phyloP scores from a whole-genome alignment of 2,888 invertebrate species.

The Plemyria rubiginata region DNA sequence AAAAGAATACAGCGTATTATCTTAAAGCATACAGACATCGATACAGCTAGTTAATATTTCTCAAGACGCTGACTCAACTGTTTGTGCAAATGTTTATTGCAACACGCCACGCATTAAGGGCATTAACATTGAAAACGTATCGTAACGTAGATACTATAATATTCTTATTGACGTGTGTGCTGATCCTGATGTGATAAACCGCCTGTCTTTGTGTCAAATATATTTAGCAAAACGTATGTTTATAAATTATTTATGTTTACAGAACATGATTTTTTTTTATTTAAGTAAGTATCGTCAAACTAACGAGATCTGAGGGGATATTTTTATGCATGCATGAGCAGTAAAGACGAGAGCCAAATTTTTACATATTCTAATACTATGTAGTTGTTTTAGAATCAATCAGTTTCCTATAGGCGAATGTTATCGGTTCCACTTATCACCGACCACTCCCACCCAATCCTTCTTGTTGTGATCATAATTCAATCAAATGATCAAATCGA shows the following conservation, averaged over 20 bases:
- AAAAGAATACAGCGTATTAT: background rate
- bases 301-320: no score
- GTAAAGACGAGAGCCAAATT: no score
- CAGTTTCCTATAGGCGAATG: background rate
- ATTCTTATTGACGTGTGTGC: conserved; percentile 10
- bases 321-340: background rate
- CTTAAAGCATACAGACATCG: conserved; percentile 13
- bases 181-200: conserved; percentile 22
- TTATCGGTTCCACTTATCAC: conserved; percentile 14
- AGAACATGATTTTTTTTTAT: no score
- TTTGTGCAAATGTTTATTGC: conserved; percentile 38
- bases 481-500: conserved; percentile 43
- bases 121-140: conserved; percentile 38
- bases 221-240: background rate
- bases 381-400: background rate
- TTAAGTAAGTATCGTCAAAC: no score
- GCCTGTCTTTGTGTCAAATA: background rate
- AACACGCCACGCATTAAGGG: conserved; percentile 34
- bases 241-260: no score
- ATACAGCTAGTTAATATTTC: conserved; percentile 40
- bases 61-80: conserved; percentile 42
- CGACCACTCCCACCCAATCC: conserved; percentile 8
- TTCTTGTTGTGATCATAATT: conserved; percentile 35
- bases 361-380: background rate
- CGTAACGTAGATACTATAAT: conserved; percentile 21